Conservation (phyloP, 2,113 vertebrate genomes). For the Catharus fuscescens region DNA sequence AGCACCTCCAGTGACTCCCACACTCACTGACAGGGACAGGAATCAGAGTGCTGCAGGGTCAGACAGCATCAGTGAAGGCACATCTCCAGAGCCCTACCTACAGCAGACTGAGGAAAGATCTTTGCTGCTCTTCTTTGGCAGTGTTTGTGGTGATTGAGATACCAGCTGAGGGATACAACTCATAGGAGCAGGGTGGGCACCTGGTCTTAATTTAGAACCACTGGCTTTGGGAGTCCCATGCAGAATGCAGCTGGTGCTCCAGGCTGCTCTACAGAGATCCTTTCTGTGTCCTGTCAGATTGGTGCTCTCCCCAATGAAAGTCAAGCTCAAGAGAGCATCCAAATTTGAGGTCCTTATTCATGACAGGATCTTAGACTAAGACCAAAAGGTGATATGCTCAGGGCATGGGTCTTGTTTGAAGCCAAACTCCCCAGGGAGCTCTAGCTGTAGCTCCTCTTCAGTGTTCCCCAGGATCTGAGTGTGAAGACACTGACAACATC, state of each 20-base stretch:
- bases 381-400: neutral
- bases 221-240: neutral
- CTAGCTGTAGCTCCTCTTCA: neutral
- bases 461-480: neutral
- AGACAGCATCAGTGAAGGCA: rapidly evolving
- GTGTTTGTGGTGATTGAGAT: neutral
- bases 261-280: neutral
- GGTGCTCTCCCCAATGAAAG: neutral
- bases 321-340: neutral
- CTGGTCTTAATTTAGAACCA: neutral
- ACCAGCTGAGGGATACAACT: neutral
- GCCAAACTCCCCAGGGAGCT: neutral
- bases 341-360: neutral
- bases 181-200: neutral
- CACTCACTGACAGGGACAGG: neutral
- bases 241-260: neutral
- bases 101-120: neutral
- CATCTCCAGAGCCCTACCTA: neutral
- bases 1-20: neutral
- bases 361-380: neutral
- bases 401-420: neutral
- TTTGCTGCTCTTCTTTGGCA: neutral
- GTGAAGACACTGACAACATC: neutral
- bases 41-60: neutral
- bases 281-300: neutral